Conservation (phyloP, 2,888 invertebrate species). For the Leistus spinibarbis region DNA sequence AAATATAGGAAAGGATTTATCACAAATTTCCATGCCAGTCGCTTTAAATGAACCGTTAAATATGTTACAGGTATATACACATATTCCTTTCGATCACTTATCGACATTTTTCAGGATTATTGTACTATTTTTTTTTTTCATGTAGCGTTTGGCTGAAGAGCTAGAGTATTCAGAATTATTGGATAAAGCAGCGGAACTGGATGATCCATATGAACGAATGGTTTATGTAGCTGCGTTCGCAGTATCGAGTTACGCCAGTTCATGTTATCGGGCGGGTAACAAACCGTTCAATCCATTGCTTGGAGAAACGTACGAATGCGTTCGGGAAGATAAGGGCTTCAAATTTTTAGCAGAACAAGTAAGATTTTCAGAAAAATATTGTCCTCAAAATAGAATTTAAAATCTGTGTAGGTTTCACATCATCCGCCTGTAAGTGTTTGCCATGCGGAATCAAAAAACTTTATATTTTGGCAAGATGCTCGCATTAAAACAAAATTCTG, state of each 20-base stretch:
- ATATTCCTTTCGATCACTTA: not conserved
- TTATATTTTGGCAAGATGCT: constrained; percentile 83
- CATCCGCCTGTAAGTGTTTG: constrained; percentile 85
- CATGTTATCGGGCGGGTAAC: constrained; percentile 75
- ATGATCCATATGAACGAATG: constrained; percentile 74
- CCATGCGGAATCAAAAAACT: constrained; percentile 68
- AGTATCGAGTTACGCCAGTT: constrained; percentile 78
- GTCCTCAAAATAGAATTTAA: too few relatives aligned
- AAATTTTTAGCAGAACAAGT: constrained; percentile 81
- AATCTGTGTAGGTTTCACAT: constrained; percentile 75
- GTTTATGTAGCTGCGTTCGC: constrained; percentile 80
- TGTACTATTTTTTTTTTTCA: constrained; percentile 37
- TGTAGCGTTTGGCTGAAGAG: constrained; percentile 79
- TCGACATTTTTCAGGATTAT: not conserved
- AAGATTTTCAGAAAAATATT: constrained; percentile 32
- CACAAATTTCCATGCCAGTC: constrained; percentile 86
- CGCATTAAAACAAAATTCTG: constrained; percentile 87
- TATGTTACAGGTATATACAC: constrained; percentile 68
- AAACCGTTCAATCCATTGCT: constrained; percentile 86
- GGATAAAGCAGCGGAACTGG: constrained; percentile 72
- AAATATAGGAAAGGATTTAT: constrained; percentile 86
- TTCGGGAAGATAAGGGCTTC: constrained; percentile 78
- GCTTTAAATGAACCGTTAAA: constrained; percentile 84
- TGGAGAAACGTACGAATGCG: constrained; percentile 83
- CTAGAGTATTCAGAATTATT: constrained; percentile 81